Evolutionary conservation across 2,113 vertebrate genomes (phyloP), one percentile per base, ranked within the genome.

Genomic region (Heterotilapia buettikoferi): DNA sequence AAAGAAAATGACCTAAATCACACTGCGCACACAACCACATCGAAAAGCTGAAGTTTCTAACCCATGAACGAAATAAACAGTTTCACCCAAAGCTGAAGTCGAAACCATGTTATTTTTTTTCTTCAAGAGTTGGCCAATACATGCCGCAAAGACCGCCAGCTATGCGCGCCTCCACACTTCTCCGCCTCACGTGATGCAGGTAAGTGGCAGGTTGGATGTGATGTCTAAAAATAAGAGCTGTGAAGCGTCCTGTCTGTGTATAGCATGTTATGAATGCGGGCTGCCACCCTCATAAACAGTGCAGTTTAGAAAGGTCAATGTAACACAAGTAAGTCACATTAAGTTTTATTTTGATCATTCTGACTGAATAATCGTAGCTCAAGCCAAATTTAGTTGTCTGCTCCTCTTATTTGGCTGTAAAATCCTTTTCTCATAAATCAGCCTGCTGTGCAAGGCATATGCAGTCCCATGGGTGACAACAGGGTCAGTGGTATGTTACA

Each of bases 141-240:
- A 9, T 84, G 84, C 56, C 31, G 52, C 82, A 59, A 80, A 89
- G 56, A 83, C 26, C 78, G 47, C 31, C 88, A 66, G 84, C 87
- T 50, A 33, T 11, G 29, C 26, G 83, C 79, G 81, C 84, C 86
- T 76, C 18, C 57, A 83, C 87, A 66, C 80, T 71, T 43, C 11
- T 26, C 47, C 29, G 73, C 40, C 56, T 83, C 4, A 2, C 7
- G 38, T 78, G 88, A 80, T 85, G 84, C 68, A 92, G 89, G 90
- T 93, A 91, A 86, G 50, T 76, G 31, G 71, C 36, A 83, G 73
- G 80, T 90, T 84, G 57, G 78, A 82, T 29, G 12, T 86, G 86
- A 90, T 53, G n/a, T 54, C 87, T 93, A 90, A 91, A 93, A 92
- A 91, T 94, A 94, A 84, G 80, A 80, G 38, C 53, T 21, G 87